Evolutionary conservation across 1,140 invertebrate species (phyloP).

Genomic region (Ylistrum balloti): DNA sequence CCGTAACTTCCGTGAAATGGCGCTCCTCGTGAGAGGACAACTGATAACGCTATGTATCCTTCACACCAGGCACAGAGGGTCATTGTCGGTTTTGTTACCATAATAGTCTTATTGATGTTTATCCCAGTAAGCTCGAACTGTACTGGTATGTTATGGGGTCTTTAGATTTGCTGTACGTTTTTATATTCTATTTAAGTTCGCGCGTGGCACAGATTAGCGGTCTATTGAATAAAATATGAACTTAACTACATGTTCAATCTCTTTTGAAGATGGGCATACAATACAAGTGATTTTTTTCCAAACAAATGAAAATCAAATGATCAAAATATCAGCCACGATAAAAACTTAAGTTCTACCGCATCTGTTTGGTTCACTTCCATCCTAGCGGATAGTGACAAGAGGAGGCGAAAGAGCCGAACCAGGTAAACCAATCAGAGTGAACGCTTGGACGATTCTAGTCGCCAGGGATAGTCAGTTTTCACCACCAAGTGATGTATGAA

Average conservation of each 20-base stretch:
- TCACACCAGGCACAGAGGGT: not conserved
- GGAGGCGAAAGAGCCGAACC: not conserved
- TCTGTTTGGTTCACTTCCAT: not conserved
- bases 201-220: not conserved
- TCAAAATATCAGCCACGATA: not conserved
- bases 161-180: not conserved
- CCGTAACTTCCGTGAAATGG: not conserved
- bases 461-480: not conserved
- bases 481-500: not conserved
- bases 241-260: not conserved
- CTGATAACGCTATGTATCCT: not conserved
- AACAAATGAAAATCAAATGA: slow-evolving; percentile 27
- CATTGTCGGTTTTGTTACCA: not conserved
- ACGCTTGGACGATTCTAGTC: not conserved
- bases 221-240: not conserved
- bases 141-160: not conserved
- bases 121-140: not conserved
- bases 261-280: slow-evolving; percentile 12
- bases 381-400: not conserved
- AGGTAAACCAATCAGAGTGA: not conserved
- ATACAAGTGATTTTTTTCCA: not conserved
- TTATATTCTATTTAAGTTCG: not conserved
- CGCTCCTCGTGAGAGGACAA: not conserved
- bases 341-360: not conserved
- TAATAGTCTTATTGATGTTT: not conserved